phyloP scores from a whole-genome alignment of 2,888 invertebrate genomes.

The Cantharis flavilabris region DNA sequence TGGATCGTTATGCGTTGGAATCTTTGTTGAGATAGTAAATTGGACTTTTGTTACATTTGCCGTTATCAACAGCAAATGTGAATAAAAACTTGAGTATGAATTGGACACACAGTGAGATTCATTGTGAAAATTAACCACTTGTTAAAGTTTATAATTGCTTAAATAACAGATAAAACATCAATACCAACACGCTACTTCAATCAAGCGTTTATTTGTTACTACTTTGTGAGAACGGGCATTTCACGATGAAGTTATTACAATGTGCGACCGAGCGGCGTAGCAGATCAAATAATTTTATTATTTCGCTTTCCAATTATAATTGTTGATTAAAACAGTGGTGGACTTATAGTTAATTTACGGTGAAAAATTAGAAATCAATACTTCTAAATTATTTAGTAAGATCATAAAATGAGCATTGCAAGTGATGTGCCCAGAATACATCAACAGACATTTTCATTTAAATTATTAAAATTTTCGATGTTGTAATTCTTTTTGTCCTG shows the following conservation, averaged over 20 bases:
- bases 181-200: background rate
- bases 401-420: background rate
- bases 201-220: background rate
- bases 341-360: background rate
- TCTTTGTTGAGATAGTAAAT: too few relatives aligned
- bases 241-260: background rate
- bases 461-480: background rate
- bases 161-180: background rate
- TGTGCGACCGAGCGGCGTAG: background rate
- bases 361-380: background rate
- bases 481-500: background rate
- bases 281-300: background rate
- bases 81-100: too few relatives aligned
- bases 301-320: background rate
- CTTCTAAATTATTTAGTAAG: too few relatives aligned
- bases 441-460: too few relatives aligned
- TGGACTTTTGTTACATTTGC: too few relatives aligned
- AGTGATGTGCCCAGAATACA: background rate
- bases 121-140: background rate
- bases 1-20: too few relatives aligned
- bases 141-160: background rate
- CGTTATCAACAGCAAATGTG: too few relatives aligned
- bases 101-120: too few relatives aligned
- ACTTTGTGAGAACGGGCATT: background rate
- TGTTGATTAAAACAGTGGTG: background rate